phyloP scores from a whole-genome alignment of 1,140 invertebrate species.

The Drosophila mauritiana region DNA sequence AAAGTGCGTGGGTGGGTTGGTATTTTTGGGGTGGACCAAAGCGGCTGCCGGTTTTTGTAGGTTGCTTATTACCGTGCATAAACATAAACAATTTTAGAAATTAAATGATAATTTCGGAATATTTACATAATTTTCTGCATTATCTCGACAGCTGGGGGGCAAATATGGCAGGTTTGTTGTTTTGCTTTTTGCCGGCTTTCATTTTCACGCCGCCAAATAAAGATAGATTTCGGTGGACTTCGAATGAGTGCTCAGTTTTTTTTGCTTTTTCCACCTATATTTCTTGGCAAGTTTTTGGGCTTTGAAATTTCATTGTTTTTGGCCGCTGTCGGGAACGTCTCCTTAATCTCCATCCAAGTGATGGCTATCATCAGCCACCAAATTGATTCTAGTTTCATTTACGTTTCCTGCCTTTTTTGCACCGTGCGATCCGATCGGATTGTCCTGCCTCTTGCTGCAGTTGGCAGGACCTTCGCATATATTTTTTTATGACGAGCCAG shows the following conservation, averaged over 20 bases:
- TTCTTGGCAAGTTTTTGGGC: conserved; percentile 59
- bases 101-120: conserved; percentile 81
- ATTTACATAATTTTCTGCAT: conserved; percentile 83
- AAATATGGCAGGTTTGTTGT: conserved; percentile 24
- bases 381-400: conserved; percentile 83
- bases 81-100: conserved; percentile 83
- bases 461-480: conserved; percentile 68
- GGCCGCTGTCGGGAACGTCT: conserved; percentile 19
- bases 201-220: conserved; percentile 53
- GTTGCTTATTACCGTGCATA: conserved; percentile 80
- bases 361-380: conserved; percentile 72
- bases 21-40: background rate
- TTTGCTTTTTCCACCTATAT: background rate
- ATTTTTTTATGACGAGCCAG: conserved; percentile 74
- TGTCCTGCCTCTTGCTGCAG: conserved; percentile 46
- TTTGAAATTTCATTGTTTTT: conserved; percentile 59
- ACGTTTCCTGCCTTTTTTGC: conserved; percentile 55
- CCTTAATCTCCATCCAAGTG: conserved; percentile 71
- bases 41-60: conserved; percentile 24
- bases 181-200: conserved; percentile 39
- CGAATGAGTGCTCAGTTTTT: conserved; percentile 2
- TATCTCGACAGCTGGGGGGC: conserved; percentile 48
- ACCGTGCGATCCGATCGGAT: conserved; percentile 1
- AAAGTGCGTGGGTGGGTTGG: conserved; percentile 44
- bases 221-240: conserved; percentile 36